Evolutionary conservation across 2,888 invertebrate species (phyloP).

Genomic region (Plutella xylostella): DNA sequence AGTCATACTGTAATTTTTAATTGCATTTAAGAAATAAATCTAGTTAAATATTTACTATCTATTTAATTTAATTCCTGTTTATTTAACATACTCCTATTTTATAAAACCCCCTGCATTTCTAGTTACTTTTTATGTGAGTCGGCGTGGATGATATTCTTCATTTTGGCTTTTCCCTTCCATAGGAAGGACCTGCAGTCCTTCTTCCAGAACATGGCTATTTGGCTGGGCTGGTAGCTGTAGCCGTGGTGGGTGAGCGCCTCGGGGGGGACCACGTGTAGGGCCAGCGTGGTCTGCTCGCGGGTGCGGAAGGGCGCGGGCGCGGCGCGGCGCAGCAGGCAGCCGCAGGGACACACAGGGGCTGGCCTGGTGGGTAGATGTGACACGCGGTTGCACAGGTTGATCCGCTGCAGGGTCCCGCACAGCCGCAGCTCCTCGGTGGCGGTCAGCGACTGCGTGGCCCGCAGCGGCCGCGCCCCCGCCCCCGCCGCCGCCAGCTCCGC

Average conservation of each 20-base stretch:
- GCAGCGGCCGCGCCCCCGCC: conserved; percentile 40
- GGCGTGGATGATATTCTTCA: conserved; percentile 36
- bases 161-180: conserved; percentile 59
- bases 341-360: conserved; percentile 52
- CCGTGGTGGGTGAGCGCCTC: conserved; percentile 68
- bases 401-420: conserved; percentile 45
- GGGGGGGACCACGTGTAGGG: conserved; percentile 60
- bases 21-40: conserved; percentile 3
- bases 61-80: too few species aligned
- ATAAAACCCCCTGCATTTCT: too few species aligned
- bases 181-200: conserved; percentile 79
- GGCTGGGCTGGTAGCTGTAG: conserved; percentile 61
- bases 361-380: conserved; percentile 38
- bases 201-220: conserved; percentile 76
- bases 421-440: conserved; percentile 49
- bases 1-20: not conserved
- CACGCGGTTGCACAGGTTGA: conserved; percentile 42
- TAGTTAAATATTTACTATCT: not conserved
- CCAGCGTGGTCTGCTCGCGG: conserved; percentile 48
- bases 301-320: conserved; percentile 48
- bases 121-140: conserved; percentile 33
- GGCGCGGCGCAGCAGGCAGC: conserved; percentile 46
- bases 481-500: conserved; percentile 46
- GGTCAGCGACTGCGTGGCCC: conserved; percentile 58
- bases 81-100: too few species aligned